Conservation (phyloP, 2,113 vertebrate species). For the Enhydra lutris region DNA sequence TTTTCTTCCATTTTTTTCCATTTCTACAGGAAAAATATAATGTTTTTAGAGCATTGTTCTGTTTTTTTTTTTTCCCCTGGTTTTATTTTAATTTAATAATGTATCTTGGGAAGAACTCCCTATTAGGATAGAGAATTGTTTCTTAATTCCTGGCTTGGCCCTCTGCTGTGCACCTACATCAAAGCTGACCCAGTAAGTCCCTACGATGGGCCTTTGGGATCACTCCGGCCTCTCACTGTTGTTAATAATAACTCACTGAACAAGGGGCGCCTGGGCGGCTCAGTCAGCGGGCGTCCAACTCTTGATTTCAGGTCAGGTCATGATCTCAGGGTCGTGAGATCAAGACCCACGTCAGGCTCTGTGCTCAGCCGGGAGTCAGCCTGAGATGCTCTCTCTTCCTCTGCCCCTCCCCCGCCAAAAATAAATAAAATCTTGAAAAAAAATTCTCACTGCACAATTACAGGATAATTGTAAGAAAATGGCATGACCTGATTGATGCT, state of each 20-base stretch:
- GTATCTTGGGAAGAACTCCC: neutral
- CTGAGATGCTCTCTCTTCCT: neutral
- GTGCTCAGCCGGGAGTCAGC: neutral
- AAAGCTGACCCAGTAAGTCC: fast-evolving
- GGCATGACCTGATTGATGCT: fast-evolving
- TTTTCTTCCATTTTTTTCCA: neutral
- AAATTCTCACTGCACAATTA: neutral
- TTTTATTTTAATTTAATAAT: neutral
- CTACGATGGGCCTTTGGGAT: fast-evolving
- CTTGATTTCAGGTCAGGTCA: neutral
- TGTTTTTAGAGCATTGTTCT: neutral
- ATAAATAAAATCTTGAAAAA: neutral
- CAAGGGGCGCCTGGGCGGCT: neutral
- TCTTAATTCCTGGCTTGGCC: fast-evolving
- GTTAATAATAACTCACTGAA: fast-evolving
- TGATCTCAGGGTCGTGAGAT: neutral
- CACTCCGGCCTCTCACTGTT: fast-evolving
- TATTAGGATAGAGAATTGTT: fast-evolving
- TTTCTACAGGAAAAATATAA: neutral
- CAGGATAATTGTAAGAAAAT: fast-evolving
- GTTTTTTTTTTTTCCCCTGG: neutral
- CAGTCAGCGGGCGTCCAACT: neutral
- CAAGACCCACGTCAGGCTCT: neutral
- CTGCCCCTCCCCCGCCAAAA: neutral
- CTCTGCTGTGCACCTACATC: fast-evolving